Conservation (phyloP, 2,797 vertebrate species). For the Urosaurus nigricauda region DNA sequence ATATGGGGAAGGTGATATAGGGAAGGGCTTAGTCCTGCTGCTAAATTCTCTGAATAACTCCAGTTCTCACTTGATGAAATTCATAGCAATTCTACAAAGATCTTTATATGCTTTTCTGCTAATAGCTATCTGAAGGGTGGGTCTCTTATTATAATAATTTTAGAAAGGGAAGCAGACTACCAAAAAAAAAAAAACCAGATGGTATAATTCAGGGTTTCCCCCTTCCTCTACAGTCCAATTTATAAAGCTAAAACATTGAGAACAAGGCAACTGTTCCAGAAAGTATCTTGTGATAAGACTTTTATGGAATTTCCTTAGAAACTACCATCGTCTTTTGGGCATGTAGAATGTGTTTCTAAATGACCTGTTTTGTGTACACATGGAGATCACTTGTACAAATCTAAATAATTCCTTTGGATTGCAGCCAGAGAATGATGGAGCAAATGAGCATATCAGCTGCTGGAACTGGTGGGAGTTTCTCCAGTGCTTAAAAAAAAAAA, state of each 20-base stretch:
- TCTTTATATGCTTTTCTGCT: background rate
- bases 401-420: background rate
- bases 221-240: background rate
- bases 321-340: background rate
- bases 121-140: background rate
- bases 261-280: background rate
- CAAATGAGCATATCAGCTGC: background rate
- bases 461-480: too few relatives aligned
- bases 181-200: background rate
- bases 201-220: background rate
- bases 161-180: background rate
- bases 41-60: background rate
- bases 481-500: background rate
- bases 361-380: background rate
- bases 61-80: background rate
- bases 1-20: too few relatives aligned
- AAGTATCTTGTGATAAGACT: background rate
- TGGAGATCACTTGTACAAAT: background rate
- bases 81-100: background rate
- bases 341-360: background rate
- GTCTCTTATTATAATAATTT: background rate
- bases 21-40: background rate
- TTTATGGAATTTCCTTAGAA: conserved; percentile 4
- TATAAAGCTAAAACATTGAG: background rate
- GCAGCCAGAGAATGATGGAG: background rate